Conservation (phyloP, 2,888 invertebrate species). For the Pheosia gnoma region DNA sequence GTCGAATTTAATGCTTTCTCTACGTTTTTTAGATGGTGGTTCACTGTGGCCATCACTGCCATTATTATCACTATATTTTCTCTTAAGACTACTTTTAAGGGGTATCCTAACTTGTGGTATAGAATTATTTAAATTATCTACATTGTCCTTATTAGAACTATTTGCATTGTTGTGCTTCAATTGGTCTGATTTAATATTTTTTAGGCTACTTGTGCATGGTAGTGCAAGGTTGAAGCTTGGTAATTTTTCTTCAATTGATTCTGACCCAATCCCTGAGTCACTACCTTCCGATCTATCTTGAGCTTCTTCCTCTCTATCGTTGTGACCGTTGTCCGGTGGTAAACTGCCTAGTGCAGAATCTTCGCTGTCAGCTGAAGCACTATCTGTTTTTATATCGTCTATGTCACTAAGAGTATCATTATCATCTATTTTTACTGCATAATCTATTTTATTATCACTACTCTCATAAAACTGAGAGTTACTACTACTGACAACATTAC, state of each 20-base stretch:
- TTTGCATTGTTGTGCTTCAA: slow-evolving; percentile 37
- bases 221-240: slow-evolving; percentile 64
- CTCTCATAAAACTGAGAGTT: slow-evolving; percentile 82
- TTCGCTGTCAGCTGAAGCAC: slow-evolving; percentile 84
- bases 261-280: slow-evolving; percentile 92
- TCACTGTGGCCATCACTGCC: slow-evolving; percentile 74
- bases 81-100: slow-evolving; percentile 87
- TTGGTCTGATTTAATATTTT: slow-evolving; percentile 33
- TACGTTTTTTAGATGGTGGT: slow-evolving; percentile 85
- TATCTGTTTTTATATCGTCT: slow-evolving; percentile 80
- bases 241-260: slow-evolving; percentile 86
- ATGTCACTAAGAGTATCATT: slow-evolving; percentile 81
- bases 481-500: slow-evolving; percentile 63
- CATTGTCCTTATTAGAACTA: slow-evolving; percentile 36
- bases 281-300: slow-evolving; percentile 91
- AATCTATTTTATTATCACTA: slow-evolving; percentile 79
- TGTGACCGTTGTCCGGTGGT: slow-evolving; percentile 72
- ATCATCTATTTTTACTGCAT: slow-evolving; percentile 77
- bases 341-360: slow-evolving; percentile 86
- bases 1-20: slow-evolving; percentile 94
- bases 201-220: slow-evolving; percentile 59
- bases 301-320: slow-evolving; percentile 84
- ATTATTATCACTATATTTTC: slow-evolving; percentile 77
- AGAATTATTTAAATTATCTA: slow-evolving; percentile 36
- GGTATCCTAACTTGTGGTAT: slow-evolving; percentile 50